Conservation (phyloP, 1,140 invertebrate species). For the Chionoecetes opilio region DNA sequence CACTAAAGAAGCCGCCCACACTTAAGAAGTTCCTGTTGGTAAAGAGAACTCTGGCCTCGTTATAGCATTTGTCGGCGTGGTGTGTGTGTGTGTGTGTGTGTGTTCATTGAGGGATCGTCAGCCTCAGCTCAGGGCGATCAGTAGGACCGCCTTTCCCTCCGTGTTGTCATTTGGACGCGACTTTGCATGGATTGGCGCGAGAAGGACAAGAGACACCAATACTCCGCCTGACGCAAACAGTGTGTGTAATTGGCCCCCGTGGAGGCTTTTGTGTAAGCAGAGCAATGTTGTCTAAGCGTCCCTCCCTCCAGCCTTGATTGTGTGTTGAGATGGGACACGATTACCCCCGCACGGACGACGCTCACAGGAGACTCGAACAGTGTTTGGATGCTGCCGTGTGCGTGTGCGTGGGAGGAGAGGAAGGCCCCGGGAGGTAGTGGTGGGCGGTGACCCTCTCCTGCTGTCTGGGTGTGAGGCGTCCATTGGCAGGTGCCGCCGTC, state of each 20-base stretch:
- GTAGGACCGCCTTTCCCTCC: no score
- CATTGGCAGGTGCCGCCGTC: not conserved
- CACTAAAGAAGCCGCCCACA: not conserved
- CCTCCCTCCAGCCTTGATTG: constrained; percentile 19
- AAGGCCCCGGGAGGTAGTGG: not conserved
- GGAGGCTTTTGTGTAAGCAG: constrained; percentile 5
- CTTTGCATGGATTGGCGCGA: constrained; percentile 4
- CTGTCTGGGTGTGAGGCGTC: not conserved
- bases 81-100: constrained; percentile 14
- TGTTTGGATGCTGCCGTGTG: no score
- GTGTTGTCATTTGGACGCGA: not conserved
- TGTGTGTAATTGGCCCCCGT: not conserved
- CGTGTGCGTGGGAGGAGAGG: not conserved
- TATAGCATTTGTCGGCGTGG: not conserved
- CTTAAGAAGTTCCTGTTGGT: not conserved
- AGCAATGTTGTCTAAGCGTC: not conserved
- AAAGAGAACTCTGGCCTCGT: not conserved
- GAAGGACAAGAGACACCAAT: not conserved
- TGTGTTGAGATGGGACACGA: not conserved
- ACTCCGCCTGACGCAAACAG: constrained; percentile 24
- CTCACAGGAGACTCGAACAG: not conserved
- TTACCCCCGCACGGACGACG: not conserved
- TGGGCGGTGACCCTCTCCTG: not conserved
- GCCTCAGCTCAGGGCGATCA: no score
- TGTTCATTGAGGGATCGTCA: no score